phyloP scores from a whole-genome alignment of 1,140 invertebrate genomes.

The Trachelipus rathkii region DNA sequence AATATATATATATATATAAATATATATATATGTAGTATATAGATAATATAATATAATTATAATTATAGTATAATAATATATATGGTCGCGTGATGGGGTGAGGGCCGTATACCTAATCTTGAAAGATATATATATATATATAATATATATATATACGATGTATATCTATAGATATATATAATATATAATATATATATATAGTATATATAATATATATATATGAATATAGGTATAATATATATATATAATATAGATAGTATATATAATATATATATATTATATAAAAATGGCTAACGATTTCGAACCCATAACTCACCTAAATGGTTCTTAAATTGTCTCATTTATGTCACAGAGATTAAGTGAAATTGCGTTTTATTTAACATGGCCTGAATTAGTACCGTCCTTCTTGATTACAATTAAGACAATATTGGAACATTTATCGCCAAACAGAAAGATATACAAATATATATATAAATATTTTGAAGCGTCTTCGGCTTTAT shows the following conservation, averaged over 20 bases:
- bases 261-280: constrained; percentile 1
- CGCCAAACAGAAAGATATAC: not conserved
- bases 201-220: constrained; percentile 7
- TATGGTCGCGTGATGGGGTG: too few relatives aligned
- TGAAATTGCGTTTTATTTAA: constrained; percentile 9
- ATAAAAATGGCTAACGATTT: not conserved
- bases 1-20: too few relatives aligned
- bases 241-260: not conserved
- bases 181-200: not conserved
- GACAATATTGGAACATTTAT: constrained; percentile 2
- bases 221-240: not conserved
- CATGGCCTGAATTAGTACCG: not conserved
- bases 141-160: not conserved
- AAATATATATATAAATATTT: too few relatives aligned
- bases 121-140: too few relatives aligned
- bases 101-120: too few relatives aligned
- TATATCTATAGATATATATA: not conserved
- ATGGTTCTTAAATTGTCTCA: constrained; percentile 7
- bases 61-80: too few relatives aligned
- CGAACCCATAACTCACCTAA: not conserved
- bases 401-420: not conserved
- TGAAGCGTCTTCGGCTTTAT: too few relatives aligned
- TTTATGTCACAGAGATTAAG: not conserved
- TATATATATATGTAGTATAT: too few relatives aligned
- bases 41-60: too few relatives aligned